phyloP scores from a whole-genome alignment of 1,140 invertebrate species.

The Calycopis cecrops region DNA sequence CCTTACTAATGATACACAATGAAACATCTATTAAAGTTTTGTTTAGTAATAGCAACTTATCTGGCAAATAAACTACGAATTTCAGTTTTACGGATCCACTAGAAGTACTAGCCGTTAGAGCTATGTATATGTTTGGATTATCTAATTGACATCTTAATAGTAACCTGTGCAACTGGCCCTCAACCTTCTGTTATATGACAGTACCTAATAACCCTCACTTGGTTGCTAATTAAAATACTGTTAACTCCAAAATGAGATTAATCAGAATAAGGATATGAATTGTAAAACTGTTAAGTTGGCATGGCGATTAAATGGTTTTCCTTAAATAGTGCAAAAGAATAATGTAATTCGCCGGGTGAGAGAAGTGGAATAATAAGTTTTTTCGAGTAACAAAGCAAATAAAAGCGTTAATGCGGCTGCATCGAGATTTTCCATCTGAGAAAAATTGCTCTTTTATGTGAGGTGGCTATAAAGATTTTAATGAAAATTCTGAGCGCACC shows the following conservation, averaged over 20 bases:
- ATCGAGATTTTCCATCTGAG: slow-evolving; percentile 67
- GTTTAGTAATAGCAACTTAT: too few relatives aligned
- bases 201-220: too few relatives aligned
- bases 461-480: slow-evolving; percentile 64
- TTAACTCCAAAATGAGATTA: neutral
- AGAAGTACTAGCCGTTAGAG: too few relatives aligned
- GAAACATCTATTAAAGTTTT: too few relatives aligned
- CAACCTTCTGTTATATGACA: too few relatives aligned
- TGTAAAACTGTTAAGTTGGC: slow-evolving; percentile 23
- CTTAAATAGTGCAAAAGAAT: slow-evolving; percentile 49
- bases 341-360: slow-evolving; percentile 63
- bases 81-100: too few relatives aligned
- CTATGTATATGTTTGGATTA: too few relatives aligned
- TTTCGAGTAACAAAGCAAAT: slow-evolving; percentile 68
- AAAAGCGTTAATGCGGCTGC: slow-evolving; percentile 70
- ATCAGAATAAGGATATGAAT: slow-evolving; percentile 1
- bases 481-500: slow-evolving; percentile 61
- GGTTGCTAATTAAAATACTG: too few relatives aligned
- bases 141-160: too few relatives aligned
- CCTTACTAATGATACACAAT: too few relatives aligned
- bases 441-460: slow-evolving; percentile 71
- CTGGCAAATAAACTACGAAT: too few relatives aligned
- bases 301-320: slow-evolving; percentile 30
- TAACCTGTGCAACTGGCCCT: too few relatives aligned
- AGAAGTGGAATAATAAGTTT: slow-evolving; percentile 70